Evolutionary conservation across 2,888 invertebrate genomes (phyloP), one percentile per base, ranked within the genome.

Genomic region (Ryuthela nishihirai): DNA sequence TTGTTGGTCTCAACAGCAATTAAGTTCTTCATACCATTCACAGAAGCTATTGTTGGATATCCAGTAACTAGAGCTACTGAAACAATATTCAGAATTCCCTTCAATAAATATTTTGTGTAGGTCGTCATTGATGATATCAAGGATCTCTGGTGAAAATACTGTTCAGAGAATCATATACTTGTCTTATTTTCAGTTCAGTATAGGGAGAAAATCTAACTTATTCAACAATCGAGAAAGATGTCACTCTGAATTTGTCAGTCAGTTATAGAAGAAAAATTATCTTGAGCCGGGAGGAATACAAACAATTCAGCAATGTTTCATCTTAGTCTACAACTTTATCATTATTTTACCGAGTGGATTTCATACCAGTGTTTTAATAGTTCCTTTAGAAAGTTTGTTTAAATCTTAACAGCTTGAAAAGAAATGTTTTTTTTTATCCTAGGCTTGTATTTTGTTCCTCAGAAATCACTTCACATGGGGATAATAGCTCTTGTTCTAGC

Each of bases 181-280:
- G 76, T 58, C 75, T 73, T 64, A 99, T 92, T 38, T 88, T 79
- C 70, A 99, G 82, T 80, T 99, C 99, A 73, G 99, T 99, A 99
- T 99, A 45, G 99, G 99, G 74, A 95, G 97, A 77, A 99, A 97
- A 82, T 95, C 95, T 81, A 99, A 84, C 99, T 99, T 99, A 83
- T 98, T 99, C n/a, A n/a, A n/a, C n/a, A n/a, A n/a, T n/a, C n/a
- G n/a, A n/a, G n/a, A n/a, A n/a, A n/a, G n/a, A n/a, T n/a, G n/a
- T n/a, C n/a, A n/a, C n/a, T n/a, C n/a, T n/a, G n/a, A n/a, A n/a
- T n/a, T n/a, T n/a, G n/a, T n/a, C n/a, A n/a, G n/a, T n/a, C n/a
- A n/a, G n/a, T n/a, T n/a, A n/a, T n/a, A n/a, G n/a, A n/a, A n/a
- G n/a, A n/a, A n/a, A n/a, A n/a, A n/a, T n/a, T n/a, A n/a, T n/a